Evolutionary conservation across 2,113 vertebrate genomes (phyloP), one percentile per base, ranked within the genome.

Genomic region (Lepus americanus): DNA sequence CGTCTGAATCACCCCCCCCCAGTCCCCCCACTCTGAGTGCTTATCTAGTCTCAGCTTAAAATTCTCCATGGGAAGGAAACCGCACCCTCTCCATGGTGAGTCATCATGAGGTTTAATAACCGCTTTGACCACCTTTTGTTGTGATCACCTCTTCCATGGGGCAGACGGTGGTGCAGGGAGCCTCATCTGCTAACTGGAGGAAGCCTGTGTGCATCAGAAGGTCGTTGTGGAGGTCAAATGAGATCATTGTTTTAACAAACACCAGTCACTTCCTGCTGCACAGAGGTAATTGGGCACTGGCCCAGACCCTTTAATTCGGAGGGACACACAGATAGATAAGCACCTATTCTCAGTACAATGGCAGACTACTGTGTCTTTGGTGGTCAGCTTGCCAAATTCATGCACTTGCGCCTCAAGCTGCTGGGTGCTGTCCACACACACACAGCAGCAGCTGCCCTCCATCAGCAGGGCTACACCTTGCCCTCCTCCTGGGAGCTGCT

Each of bases 51-150:
- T 66, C 66, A 20, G n/a, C 49, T 80, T 53, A 0, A 67, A 82
- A 76, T 44, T 89, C 83, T 77, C 80, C 70, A 0, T 36, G 76
- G 87, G 66, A 82, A 89, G 94, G 88, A 90, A 77, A 53, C 67
- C 17, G 80, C 66, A 31, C 77, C 88, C 88, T 93, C 61, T 20
- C 81, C 0, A 5, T 25, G 31, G 69, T 16, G 12, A 77, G 17
- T 44, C 89, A 36, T 6, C 17, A 31, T 14, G 8, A 53, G 76
- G 9, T 59, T 55, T 74, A 55, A 53, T 27, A 14, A 39, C 39
- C 2, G 0, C 29, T 77, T 25, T 39, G 87, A 80, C 31, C 78
- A 9, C 39, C 70, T 61, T 79, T 69, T 63, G 9, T 10, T 12
- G n/a, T 7, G 5, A 25, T 33, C 19, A 31, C 33, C 61, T 85